Evolutionary conservation across 2,888 invertebrate genomes (phyloP).

Genomic region (Sabatieria punctata): DNA sequence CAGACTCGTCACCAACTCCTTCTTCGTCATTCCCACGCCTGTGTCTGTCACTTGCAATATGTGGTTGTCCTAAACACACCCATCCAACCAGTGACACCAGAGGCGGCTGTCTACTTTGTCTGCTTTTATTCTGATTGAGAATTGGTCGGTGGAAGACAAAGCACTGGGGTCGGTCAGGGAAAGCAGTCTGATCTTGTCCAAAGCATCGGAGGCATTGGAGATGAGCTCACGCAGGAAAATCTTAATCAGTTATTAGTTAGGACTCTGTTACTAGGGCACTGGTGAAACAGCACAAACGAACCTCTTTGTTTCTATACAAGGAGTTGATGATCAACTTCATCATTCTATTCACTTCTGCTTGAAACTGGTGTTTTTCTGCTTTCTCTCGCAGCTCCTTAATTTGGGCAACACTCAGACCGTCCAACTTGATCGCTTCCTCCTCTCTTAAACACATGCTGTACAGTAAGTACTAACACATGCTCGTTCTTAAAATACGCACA

Average conservation of each 20-base stretch:
- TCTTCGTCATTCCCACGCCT: conserved; percentile 86
- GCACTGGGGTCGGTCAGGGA: conserved; percentile 66
- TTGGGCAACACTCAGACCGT: no score
- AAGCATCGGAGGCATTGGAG: conserved; percentile 90
- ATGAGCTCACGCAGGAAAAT: conserved; percentile 92
- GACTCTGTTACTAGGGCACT: no score
- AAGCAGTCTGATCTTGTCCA: conserved; percentile 83
- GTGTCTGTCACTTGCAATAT: conserved; percentile 79
- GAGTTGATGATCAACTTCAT: conserved; percentile 99
- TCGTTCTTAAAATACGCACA: no score
- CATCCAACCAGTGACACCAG: conserved; percentile 8
- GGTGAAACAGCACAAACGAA: no score
- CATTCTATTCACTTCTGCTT: no score
- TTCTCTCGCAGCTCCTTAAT: conserved; percentile 74
- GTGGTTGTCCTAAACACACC: conserved; percentile 69
- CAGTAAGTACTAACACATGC: no score
- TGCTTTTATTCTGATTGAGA: conserved; percentile 63
- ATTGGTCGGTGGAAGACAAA: conserved; percentile 55
- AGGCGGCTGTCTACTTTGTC: conserved; percentile 4
- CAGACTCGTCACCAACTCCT: no score
- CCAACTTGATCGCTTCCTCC: no score
- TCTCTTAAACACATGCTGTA: no score
- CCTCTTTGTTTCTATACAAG: conserved; percentile 89
- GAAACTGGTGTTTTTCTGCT: conserved; percentile 42
- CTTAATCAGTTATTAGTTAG: no score